Percentiles rank a stretch among this genome's conserved stretches.
Evolutionary conservation across 2,797 vertebrate genomes (phyloP).

Genomic region (Anguilla megastoma): DNA sequence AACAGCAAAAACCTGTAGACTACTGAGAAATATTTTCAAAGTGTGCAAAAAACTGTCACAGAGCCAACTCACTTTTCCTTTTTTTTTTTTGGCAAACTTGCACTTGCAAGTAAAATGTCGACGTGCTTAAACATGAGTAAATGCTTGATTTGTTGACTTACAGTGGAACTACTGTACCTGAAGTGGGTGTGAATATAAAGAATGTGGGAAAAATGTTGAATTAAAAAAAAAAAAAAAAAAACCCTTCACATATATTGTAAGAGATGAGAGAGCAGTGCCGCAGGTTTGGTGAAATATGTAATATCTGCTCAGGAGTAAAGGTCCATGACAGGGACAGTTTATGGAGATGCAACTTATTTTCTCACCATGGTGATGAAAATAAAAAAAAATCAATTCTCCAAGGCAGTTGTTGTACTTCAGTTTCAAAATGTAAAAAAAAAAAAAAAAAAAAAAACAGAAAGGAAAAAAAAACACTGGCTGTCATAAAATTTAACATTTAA

Average conservation of each 20-base stretch:
- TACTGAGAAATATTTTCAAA: no score
- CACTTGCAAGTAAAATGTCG: neutral
- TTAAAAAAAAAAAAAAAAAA: neutral
- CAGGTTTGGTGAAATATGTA: neutral
- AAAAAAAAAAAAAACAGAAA: no score
- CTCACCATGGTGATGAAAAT: conserved; percentile 37
- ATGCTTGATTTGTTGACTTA: neutral
- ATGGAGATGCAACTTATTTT: conserved; percentile 28
- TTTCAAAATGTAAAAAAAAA: conserved; percentile 32
- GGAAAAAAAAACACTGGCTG: neutral
- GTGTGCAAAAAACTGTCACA: neutral
- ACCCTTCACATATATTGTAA: neutral
- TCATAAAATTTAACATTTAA: neutral
- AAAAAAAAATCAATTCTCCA: conserved; percentile 33
- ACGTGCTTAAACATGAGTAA: neutral
- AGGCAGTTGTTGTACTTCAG: conserved; percentile 23
- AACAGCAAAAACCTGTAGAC: no score
- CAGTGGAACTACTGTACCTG: neutral
- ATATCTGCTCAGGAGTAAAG: neutral
- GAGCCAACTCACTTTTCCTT: neutral
- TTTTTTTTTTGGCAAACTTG: neutral
- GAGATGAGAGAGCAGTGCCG: neutral
- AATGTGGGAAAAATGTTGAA: neutral
- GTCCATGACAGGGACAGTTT: neutral
- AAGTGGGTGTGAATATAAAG: neutral